Evolutionary conservation across 2,113 vertebrate species (phyloP).

Genomic region (Misgurnus anguillicaudatus): DNA sequence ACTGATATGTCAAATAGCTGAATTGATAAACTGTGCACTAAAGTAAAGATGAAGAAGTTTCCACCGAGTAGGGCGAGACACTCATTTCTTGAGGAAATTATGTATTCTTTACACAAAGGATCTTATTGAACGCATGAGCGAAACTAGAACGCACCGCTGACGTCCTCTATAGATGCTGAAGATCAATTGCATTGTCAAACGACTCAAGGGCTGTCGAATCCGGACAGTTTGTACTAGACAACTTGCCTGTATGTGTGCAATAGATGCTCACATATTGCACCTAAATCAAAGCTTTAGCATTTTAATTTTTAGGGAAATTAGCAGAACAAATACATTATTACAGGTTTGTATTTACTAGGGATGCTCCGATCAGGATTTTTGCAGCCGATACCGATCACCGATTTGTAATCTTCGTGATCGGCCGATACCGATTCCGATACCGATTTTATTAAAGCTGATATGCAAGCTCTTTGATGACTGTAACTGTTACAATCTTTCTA

Average conservation of each 20-base stretch:
- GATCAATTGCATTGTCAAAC: neutral
- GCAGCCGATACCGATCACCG: too few species aligned
- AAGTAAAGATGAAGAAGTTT: neutral
- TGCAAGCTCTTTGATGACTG: too few species aligned
- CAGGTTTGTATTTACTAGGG: too few species aligned
- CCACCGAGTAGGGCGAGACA: neutral
- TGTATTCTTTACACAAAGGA: neutral
- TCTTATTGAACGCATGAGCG: slow-evolving; percentile 1
- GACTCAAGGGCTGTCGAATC: neutral
- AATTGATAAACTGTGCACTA: neutral
- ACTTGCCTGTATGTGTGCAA: neutral
- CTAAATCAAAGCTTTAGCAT: slow-evolving; percentile 31
- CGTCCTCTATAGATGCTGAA: neutral
- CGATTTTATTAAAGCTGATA: too few species aligned
- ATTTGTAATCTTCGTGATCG: too few species aligned
- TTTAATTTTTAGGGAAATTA: slow-evolving; percentile 19
- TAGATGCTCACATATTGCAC: neutral
- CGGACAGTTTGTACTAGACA: slow-evolving; percentile 6
- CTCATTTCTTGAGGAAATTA: neutral
- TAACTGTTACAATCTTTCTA: too few species aligned
- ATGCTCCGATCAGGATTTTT: too few species aligned
- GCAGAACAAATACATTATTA: too few species aligned
- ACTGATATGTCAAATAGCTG: too few species aligned
- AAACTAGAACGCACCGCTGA: neutral
- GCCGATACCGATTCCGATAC: too few species aligned